Conservation (phyloP, 1,140 invertebrate species). For the Eumeta japonica region DNA sequence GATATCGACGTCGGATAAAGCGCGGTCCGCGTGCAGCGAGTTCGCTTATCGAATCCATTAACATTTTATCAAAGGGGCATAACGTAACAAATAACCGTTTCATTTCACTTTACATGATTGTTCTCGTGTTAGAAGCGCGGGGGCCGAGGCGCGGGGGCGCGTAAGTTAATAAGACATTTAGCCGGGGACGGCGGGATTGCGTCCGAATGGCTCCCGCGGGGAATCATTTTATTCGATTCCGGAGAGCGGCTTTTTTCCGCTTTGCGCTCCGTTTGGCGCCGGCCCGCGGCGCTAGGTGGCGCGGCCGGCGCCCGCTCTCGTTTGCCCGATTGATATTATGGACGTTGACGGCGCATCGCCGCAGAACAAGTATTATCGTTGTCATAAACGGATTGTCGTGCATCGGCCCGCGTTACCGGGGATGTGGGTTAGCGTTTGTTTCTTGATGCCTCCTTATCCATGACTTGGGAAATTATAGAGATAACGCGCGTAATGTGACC, state of each 20-base stretch:
- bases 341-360: constrained; percentile 22
- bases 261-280: constrained; percentile 53
- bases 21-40: constrained; percentile 28
- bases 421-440: constrained; percentile 18
- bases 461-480: too few relatives aligned
- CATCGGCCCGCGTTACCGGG: constrained; percentile 15
- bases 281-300: constrained; percentile 22
- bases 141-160: constrained; percentile 25
- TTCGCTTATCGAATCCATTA: constrained; percentile 32
- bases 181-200: constrained; percentile 53
- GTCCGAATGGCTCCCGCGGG: constrained; percentile 57
- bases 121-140: constrained; percentile 40
- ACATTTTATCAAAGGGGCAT: constrained; percentile 37
- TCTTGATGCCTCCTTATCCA: too few relatives aligned
- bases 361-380: constrained; percentile 14
- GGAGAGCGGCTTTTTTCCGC: constrained; percentile 50
- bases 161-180: constrained; percentile 58
- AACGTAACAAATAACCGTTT: constrained; percentile 56
- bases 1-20: too few relatives aligned
- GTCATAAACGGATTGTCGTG: constrained; percentile 8
- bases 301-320: constrained; percentile 17
- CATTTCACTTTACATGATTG: constrained; percentile 58
- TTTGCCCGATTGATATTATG: constrained; percentile 25
- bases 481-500: too few relatives aligned
- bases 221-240: constrained; percentile 61